These are phyloP conservation scores for Microcebus lehilahytsara DNA, from an alignment of 2,113 vertebrate species.

Conservation along the genomic window DNA sequence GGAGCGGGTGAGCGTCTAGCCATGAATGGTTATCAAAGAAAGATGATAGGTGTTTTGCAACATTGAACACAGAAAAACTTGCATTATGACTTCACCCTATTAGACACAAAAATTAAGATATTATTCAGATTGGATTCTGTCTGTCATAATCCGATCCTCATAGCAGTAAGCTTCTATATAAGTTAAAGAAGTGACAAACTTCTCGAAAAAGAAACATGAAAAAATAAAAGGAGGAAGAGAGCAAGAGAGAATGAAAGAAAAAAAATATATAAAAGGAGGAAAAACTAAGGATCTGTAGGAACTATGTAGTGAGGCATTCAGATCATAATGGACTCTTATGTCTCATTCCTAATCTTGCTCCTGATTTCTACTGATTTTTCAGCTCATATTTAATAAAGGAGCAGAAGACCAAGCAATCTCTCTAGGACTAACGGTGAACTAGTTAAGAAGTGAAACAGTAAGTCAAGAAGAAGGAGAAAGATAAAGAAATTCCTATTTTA, in stretches of 20 bases:
- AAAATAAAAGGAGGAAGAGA: background rate
- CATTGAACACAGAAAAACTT: background rate
- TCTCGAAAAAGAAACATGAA: background rate
- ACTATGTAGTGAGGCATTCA: background rate
- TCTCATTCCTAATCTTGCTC: background rate
- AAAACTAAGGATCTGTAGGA: background rate
- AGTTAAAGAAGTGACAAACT: background rate
- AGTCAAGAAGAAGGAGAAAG: background rate
- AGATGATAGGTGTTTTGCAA: background rate
- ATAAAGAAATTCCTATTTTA: background rate
- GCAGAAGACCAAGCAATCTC: background rate
- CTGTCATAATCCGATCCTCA: background rate
- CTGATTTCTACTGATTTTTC: background rate
- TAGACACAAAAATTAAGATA: background rate
- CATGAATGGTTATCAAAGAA: background rate
- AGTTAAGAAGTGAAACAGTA: background rate
- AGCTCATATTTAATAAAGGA: background rate
- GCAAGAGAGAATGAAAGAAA: background rate
- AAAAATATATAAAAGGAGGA: background rate
- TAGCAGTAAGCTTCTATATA: background rate
- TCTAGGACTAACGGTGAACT: background rate
- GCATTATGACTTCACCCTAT: background rate
- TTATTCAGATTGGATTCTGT: background rate
- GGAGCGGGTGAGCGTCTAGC: background rate
- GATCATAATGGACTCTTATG: background rate